Evolutionary conservation across 2,888 invertebrate species (phyloP).

Genomic region (Lasioglossum calceatum): DNA sequence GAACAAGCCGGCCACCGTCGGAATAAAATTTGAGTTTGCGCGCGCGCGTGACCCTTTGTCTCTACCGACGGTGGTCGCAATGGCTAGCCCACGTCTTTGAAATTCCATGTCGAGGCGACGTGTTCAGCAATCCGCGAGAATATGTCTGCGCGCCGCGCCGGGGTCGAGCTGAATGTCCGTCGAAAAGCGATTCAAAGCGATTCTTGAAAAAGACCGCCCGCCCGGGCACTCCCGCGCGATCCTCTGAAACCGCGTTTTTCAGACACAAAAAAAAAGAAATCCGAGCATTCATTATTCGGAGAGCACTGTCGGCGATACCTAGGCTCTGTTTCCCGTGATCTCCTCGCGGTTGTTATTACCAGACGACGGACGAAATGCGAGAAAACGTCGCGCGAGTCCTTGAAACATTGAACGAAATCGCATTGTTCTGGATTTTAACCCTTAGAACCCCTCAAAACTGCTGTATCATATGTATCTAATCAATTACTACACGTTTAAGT

Average conservation of each 20-base stretch:
- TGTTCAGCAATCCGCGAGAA: neutral
- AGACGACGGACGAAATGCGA: neutral
- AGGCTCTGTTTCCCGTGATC: neutral
- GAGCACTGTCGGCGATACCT: neutral
- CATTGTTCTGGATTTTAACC: too few relatives aligned
- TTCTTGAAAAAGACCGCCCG: neutral
- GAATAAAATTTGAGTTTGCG: neutral
- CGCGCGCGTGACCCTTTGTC: neutral
- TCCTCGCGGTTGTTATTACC: neutral
- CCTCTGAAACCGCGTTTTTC: neutral
- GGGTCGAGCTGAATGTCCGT: neutral
- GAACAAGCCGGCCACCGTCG: neutral
- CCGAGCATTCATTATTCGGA: neutral
- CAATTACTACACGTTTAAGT: too few relatives aligned
- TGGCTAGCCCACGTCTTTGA: neutral
- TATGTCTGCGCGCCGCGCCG: neutral
- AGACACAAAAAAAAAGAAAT: neutral
- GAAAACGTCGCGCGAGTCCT: neutral
- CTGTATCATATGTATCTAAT: too few relatives aligned
- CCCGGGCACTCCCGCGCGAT: neutral
- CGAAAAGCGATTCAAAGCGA: constrained; percentile 5
- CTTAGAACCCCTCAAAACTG: too few relatives aligned
- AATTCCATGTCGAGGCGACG: neutral
- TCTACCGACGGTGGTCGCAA: neutral
- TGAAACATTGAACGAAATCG: neutral